Conservation (phyloP, 2,113 vertebrate genomes). For the Ploceus nigricollis region DNA sequence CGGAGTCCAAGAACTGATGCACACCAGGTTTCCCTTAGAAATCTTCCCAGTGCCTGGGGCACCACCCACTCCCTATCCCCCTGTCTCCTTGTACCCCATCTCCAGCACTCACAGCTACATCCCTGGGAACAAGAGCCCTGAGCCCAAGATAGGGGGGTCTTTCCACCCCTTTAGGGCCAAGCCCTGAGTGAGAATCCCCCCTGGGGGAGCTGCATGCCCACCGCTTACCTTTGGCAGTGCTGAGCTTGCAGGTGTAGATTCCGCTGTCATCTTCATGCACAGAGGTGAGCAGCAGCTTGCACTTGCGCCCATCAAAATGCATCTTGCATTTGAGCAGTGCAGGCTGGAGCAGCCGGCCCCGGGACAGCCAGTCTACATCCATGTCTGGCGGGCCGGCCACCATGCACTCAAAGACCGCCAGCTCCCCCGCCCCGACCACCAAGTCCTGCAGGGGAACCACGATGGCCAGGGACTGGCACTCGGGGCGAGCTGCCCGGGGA, state of each 20-base stretch:
- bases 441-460: constrained; percentile 88
- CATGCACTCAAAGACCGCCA: constrained; percentile 92
- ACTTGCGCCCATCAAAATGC: constrained; percentile 94
- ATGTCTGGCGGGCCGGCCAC: constrained; percentile 90
- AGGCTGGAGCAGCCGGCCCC: constrained; percentile 92
- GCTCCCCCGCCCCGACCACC: constrained; percentile 91
- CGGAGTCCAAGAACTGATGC: not conserved
- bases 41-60: not conserved
- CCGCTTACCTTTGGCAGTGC: constrained; percentile 89
- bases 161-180: not conserved
- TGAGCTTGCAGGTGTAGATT: constrained; percentile 93
- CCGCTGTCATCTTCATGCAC: constrained; percentile 97
- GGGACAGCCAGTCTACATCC: constrained; percentile 95
- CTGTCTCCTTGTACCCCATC: too few species aligned
- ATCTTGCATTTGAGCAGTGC: constrained; percentile 98
- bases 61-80: not conserved
- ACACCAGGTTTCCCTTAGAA: not conserved
- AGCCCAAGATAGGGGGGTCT: not conserved
- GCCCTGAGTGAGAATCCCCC: not conserved
- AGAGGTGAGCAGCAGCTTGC: constrained; percentile 91
- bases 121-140: not conserved
- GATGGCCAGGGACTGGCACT: constrained; percentile 86
- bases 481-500: constrained; percentile 76
- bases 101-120: not conserved
- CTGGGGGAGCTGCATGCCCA: not conserved